phyloP scores from a whole-genome alignment of 2,113 vertebrate genomes.

The Lagopus muta region DNA sequence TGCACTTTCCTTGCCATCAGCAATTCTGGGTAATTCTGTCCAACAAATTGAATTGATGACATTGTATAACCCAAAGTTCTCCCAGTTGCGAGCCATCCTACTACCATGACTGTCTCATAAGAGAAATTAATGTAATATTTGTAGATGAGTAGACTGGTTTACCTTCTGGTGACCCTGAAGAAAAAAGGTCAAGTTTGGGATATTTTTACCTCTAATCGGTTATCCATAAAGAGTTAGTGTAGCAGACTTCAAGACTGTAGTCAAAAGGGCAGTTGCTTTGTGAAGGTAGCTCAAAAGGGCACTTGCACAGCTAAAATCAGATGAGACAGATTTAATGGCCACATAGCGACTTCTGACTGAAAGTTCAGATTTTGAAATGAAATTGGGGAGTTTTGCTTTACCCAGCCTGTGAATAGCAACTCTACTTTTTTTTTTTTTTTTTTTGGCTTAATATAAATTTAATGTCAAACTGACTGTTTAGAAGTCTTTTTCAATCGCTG shows the following conservation, averaged over 20 bases:
- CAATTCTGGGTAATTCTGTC: not conserved
- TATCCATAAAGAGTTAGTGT: constrained; percentile 46
- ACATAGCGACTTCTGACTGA: constrained; percentile 47
- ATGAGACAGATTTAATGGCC: constrained; percentile 60
- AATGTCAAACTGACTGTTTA: not conserved
- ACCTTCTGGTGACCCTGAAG: constrained; percentile 54
- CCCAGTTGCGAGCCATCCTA: accelerated
- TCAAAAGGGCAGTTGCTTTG: constrained; percentile 69
- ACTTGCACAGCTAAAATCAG: constrained; percentile 57
- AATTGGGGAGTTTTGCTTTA: constrained; percentile 18
- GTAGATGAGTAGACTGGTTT: constrained; percentile 50
- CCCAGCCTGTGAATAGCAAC: not conserved
- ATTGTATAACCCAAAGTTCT: constrained; percentile 28
- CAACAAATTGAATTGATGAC: constrained; percentile 31
- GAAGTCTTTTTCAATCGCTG: not conserved
- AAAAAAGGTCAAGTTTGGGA: constrained; percentile 56
- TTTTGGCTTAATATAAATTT: not conserved
- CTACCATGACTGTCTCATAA: constrained; percentile 17
- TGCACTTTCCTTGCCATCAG: not conserved
- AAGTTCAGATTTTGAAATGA: constrained; percentile 56
- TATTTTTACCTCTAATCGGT: constrained; percentile 55
- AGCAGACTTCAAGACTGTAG: constrained; percentile 5
- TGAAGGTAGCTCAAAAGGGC: constrained; percentile 62
- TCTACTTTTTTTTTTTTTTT: not conserved
- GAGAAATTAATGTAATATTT: constrained; percentile 54